These are phyloP conservation scores for Synaphobranchus kaupii DNA, from an alignment of 2,797 vertebrate species.

Conservation along the genomic window DNA sequence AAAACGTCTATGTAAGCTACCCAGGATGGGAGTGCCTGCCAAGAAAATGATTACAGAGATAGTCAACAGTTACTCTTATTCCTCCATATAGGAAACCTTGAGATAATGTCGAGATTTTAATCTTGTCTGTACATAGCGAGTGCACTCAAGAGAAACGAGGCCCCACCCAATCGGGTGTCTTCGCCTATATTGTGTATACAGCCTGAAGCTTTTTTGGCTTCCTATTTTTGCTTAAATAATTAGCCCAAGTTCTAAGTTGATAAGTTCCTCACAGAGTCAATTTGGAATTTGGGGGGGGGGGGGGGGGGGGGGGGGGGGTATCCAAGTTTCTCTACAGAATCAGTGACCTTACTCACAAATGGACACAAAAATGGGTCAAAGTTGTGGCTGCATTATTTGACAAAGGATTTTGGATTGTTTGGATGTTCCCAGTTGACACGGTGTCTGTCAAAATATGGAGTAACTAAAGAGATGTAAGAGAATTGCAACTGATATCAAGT, in stretches of 20 bases:
- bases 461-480: background rate
- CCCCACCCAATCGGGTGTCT: background rate
- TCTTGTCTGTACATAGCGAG: background rate
- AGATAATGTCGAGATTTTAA: background rate
- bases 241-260: background rate
- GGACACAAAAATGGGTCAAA: background rate
- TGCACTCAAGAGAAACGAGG: background rate
- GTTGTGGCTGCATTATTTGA: background rate
- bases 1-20: background rate
- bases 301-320: background rate
- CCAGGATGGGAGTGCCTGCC: background rate
- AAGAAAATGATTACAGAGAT: conserved; percentile 3
- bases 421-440: background rate
- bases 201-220: background rate
- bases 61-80: background rate
- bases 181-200: background rate
- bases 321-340: background rate
- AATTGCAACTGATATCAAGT: background rate
- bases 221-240: background rate
- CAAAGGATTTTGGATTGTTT: background rate
- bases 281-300: background rate
- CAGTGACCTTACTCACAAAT: background rate
- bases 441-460: background rate
- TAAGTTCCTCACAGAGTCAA: background rate
- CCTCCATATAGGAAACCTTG: background rate